Conservation (phyloP, 2,888 invertebrate genomes). For the Cybosia mesomella region DNA sequence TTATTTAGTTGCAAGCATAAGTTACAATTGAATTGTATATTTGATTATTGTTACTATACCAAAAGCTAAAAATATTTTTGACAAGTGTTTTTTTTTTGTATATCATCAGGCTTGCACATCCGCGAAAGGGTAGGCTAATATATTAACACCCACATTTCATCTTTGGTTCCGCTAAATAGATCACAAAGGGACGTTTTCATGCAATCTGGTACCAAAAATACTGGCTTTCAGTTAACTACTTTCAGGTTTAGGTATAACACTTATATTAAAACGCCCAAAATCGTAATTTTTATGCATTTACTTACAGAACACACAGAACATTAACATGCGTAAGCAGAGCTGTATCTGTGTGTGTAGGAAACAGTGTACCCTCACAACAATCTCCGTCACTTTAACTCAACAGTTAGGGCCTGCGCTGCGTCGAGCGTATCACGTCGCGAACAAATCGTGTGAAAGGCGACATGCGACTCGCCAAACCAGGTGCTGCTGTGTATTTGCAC, state of each 20-base stretch:
- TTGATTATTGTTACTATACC: background rate
- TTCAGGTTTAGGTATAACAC: background rate
- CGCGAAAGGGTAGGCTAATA: background rate
- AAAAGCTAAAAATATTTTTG: background rate
- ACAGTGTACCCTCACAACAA: background rate
- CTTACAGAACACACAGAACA: background rate
- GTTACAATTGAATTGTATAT: background rate
- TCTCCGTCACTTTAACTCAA: background rate
- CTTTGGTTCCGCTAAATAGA: background rate
- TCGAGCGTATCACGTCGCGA: no score
- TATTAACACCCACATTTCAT: no score
- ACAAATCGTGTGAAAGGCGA: no score
- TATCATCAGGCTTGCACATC: background rate
- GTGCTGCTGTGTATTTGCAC: no score
- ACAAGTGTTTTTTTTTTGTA: no score
- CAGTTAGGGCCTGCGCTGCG: no score
- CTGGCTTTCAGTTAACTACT: background rate
- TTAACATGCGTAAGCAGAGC: background rate
- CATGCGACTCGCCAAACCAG: no score
- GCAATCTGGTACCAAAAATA: background rate
- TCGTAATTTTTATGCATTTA: background rate
- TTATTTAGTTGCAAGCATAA: background rate
- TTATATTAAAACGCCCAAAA: background rate
- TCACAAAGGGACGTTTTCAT: background rate
- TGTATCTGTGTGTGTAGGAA: background rate